Base-by-base conservation (phyloP, 2,888 invertebrate species). In the Lepidonotus clava region DNA sequence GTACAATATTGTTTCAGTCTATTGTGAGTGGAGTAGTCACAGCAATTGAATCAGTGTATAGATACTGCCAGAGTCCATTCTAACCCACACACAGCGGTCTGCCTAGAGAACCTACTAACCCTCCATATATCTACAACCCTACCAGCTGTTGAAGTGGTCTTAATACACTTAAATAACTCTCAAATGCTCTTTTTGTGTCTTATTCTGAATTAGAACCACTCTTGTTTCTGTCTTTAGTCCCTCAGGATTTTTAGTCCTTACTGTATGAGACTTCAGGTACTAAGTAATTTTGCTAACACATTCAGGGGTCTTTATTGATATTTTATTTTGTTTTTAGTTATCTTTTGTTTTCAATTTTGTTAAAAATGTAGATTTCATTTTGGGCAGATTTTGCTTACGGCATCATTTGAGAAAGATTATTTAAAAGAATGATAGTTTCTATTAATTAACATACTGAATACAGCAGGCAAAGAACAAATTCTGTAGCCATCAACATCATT, bases 201-300 rank as follows among this genome's bases (percentile, higher is more conserved):
- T n/a, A n/a, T n/a, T n/a, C n/a, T n/a, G n/a, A n/a, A n/a, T n/a
- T n/a, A n/a, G n/a, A n/a, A n/a, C n/a, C n/a, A 61, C 4, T 61
- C 24, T 61, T 4, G 24, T 61, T 61, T 71, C 71, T 71, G 36
- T 38, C 34, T 34, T 71, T 71, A 71, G 71, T 71, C 71, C 71
- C 71, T 36, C 71, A 71, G 71, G 71, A 71, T 71, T 71, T 71
- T 71, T 34, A 71, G 38, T 71, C 71, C 71, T 61, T 61, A n/a
- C 28, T 28, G 5, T 28, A 11, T 61, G 61, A 61, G 61, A 61
- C 28, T 61, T 61, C 61, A 61, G 61, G 61, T 61, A 61, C 28
- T 61, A 61, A 61, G 24, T 61, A n/a, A 53, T 53, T 53, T 53
- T 28, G 28, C 28, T 61, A 28, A 24, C 24, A 32, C 28, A 28